Conservation (phyloP, 2,797 vertebrate genomes). For the Rhabdophis nuchalis region DNA sequence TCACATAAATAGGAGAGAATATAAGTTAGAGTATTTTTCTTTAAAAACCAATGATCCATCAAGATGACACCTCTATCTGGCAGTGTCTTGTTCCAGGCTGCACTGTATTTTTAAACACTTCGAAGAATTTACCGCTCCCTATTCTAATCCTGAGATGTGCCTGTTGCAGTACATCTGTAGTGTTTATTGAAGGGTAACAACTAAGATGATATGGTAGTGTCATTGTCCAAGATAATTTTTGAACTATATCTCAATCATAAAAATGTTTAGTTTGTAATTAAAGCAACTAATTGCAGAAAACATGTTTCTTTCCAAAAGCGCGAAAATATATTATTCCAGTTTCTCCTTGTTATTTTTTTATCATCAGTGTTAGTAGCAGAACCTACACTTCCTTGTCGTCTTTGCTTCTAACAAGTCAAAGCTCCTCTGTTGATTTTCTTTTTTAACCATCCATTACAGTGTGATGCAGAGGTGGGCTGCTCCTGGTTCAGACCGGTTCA, state of each 20-base stretch:
- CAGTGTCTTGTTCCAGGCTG: too few relatives aligned
- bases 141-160: not conserved
- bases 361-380: not conserved
- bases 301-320: not conserved
- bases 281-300: not conserved
- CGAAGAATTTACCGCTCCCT: not conserved
- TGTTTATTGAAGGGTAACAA: not conserved
- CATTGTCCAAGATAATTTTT: not conserved
- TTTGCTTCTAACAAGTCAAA: not conserved
- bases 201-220: not conserved
- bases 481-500: too few relatives aligned
- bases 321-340: not conserved
- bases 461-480: too few relatives aligned
- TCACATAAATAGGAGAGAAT: not conserved
- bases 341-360: not conserved
- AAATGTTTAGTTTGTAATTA: not conserved
- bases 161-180: not conserved
- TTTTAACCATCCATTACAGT: not conserved
- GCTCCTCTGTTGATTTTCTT: not conserved
- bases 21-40: not conserved
- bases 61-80: not conserved
- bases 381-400: not conserved
- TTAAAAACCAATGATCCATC: not conserved
- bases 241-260: not conserved
- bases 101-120: not conserved